Conservation (phyloP, 1,140 invertebrate species). For the Drosophila bipectinata region DNA sequence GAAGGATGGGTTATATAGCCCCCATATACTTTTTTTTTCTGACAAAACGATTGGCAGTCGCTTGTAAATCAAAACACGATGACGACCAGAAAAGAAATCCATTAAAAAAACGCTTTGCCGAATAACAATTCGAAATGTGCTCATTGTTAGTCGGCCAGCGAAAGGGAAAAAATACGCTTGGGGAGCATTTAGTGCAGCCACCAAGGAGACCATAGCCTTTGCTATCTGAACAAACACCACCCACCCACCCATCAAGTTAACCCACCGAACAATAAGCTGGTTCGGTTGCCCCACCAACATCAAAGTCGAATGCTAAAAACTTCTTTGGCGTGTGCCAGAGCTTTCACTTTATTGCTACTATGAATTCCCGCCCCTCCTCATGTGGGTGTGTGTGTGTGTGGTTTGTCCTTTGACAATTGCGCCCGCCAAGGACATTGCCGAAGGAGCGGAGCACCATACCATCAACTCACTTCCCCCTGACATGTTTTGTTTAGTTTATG, state of each 20-base stretch:
- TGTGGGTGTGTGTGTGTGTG: slow-evolving; percentile 19
- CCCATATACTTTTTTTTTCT: neutral
- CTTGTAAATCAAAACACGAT: slow-evolving; percentile 72
- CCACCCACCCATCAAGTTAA: neutral
- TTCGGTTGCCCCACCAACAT: slow-evolving; percentile 28
- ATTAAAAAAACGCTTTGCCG: slow-evolving; percentile 45
- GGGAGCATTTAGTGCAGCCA: slow-evolving; percentile 58
- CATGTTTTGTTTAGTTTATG: slow-evolving; percentile 57
- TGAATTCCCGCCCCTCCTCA: slow-evolving; percentile 27
- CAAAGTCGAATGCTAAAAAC: slow-evolving; percentile 58
- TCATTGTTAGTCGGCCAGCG: slow-evolving; percentile 39
- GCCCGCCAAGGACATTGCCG: slow-evolving; percentile 48
- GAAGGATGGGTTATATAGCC: neutral
- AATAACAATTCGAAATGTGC: slow-evolving; percentile 58
- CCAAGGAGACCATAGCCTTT: neutral
- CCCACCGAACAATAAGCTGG: slow-evolving; percentile 33
- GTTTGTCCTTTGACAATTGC: slow-evolving; percentile 68
- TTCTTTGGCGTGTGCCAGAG: slow-evolving; percentile 48
- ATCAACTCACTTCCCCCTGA: slow-evolving; percentile 12
- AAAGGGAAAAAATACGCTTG: slow-evolving; percentile 33
- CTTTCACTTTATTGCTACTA: slow-evolving; percentile 73
- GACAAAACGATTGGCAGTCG: slow-evolving; percentile 49
- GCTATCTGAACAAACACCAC: slow-evolving; percentile 16
- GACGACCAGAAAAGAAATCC: slow-evolving; percentile 53
- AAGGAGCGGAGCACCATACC: neutral